Base-by-base conservation (phyloP, 2,888 invertebrate genomes). In the Drosophila merina region DNA sequence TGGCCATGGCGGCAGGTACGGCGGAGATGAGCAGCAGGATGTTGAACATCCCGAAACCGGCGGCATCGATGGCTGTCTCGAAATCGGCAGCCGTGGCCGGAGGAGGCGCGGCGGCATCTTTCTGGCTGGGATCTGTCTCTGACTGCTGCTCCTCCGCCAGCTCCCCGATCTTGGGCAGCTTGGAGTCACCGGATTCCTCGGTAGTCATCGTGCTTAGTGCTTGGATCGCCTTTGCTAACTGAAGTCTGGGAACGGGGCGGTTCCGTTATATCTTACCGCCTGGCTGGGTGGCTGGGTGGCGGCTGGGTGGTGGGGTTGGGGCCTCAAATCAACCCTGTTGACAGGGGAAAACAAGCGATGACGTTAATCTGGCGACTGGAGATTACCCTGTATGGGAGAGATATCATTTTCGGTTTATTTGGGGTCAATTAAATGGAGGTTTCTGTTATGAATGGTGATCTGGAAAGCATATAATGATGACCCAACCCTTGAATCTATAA, bases 1-100 rank as follows among this genome's bases (percentile, higher is more conserved):
- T 93, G 12, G 94, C 93, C 93, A 94, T 94, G 83, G 94, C 94
- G 42, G 94, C 93, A 0, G 95, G 94, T 38, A 95, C 86, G 0
- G 93, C 92, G 57, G 94, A 93, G 77, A 94, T 83, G 76, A 95
- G 88, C 52, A 96, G 86, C 14, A 93, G 88, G 31, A 94, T 88
- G 90, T 96, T 95, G 91, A 95, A 96, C 78, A 93, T 92, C 26
- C 96, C 96, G 83, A 94, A 95, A 47, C 94, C 94, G 0, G 95
- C 94, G 4, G 94, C 93, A 0, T 93, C 92, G 47, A 96, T 94
- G 0, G 96, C 95, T 0, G 93, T 92, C 88, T 96, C 95, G 90
- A 95, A 96, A 89, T 95, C 94, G 0, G 94, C 80, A 5, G 77
- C 26, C 6, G 25, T 20, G 3, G 28, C 9, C 25, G 33, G 4